phyloP scores from a whole-genome alignment of 2,888 invertebrate genomes.

The Candidula unifasciata region DNA sequence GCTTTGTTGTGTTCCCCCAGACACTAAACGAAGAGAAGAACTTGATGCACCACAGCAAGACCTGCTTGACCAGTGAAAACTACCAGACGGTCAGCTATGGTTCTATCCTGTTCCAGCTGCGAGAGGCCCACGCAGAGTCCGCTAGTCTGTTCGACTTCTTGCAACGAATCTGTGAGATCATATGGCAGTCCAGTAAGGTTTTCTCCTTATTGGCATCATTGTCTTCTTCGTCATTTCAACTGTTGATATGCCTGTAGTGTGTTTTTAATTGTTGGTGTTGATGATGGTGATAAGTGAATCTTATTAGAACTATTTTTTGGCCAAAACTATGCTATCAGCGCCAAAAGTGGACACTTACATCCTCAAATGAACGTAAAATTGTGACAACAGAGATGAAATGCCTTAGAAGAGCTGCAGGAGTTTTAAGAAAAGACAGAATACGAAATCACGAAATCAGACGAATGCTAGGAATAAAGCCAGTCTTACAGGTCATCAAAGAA shows the following conservation, averaged over 20 bases:
- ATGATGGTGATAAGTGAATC: neutral
- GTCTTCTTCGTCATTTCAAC: neutral
- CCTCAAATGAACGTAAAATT: no score
- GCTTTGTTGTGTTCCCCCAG: constrained; percentile 23
- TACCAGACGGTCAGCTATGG: constrained; percentile 52
- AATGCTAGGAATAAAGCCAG: no score
- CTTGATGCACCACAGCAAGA: constrained; percentile 40
- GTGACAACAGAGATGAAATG: no score
- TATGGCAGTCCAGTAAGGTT: constrained; percentile 56
- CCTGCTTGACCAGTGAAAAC: constrained; percentile 45
- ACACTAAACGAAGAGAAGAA: constrained; percentile 48
- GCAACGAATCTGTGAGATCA: constrained; percentile 52
- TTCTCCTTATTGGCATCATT: neutral
- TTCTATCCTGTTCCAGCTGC: constrained; percentile 55
- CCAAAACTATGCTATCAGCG: no score
- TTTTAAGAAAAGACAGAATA: no score
- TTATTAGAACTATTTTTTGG: no score
- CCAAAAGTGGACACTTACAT: no score
- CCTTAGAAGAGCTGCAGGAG: no score
- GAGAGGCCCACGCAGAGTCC: constrained; percentile 53
- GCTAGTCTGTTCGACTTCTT: constrained; percentile 53
- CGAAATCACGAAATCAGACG: no score
- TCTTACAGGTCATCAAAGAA: no score
- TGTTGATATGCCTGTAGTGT: neutral
- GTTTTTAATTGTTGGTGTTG: neutral